These are phyloP conservation scores for Clarias fuscus DNA, from an alignment of 2,797 vertebrate species.

Conservation along the genomic window DNA sequence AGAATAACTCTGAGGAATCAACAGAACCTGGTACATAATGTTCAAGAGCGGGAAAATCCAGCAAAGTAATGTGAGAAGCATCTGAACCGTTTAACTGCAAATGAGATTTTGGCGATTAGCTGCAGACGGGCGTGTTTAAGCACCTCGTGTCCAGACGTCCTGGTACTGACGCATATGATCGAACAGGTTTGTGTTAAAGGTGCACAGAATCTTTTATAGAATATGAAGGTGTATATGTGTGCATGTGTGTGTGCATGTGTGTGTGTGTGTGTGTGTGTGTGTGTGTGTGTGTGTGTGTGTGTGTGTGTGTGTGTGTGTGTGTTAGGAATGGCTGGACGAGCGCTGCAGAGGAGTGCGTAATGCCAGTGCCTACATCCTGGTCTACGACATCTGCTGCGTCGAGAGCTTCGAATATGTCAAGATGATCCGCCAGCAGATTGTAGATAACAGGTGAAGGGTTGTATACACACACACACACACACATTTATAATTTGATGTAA, in stretches of 20 bases:
- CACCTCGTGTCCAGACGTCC: too few species aligned
- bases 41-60: not conserved
- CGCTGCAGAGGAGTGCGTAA: slow-evolving; percentile 86
- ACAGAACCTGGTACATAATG: not conserved
- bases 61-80: not conserved
- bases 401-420: slow-evolving; percentile 92
- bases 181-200: too few species aligned
- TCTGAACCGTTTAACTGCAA: too few species aligned
- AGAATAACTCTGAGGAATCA: not conserved
- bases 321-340: slow-evolving; percentile 86
- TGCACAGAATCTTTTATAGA: too few species aligned
- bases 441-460: slow-evolving; percentile 80
- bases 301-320: slow-evolving; percentile 38
- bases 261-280: slow-evolving; percentile 37
- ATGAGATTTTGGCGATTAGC: too few species aligned
- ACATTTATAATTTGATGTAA: not conserved
- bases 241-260: slow-evolving; percentile 25
- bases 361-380: slow-evolving; percentile 88
- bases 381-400: slow-evolving; percentile 92
- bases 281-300: slow-evolving; percentile 31
- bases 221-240: not conserved
- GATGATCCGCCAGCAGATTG: slow-evolving; percentile 88
- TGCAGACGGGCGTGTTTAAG: too few species aligned
- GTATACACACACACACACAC: slow-evolving; percentile 18
- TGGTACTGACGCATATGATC: too few species aligned